Base-by-base conservation (phyloP, 2,797 vertebrate species). In the Bradypodion pumilum region DNA sequence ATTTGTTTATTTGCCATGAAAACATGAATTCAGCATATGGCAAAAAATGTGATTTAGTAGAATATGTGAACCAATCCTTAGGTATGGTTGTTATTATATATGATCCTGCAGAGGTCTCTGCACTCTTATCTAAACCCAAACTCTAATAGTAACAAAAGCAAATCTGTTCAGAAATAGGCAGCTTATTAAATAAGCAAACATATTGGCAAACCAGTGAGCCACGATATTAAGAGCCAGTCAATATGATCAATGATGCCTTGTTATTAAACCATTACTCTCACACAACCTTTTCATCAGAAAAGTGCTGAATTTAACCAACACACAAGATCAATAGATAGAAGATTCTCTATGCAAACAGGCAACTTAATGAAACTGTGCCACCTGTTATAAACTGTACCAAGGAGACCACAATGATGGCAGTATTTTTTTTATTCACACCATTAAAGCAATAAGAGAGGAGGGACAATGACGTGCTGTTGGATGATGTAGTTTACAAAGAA, bases 141-240 rank as follows among this genome's bases (percentile, higher is more conserved):
- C 35, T 70, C 68, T 49, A 68, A 52, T n/a, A 21, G 62, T 66
- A 84, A n/a, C 60, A 87, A 35, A 78, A 59, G 44, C 52, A 83
- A 4, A 77, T 85, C 29, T 82, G 44, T 65, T 68, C 60, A 81
- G 19, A n/a, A 78, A 56, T 44, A 69, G 82, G 60, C 27, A 72
- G 23, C 81, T 46, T 85, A 70, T 81, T 83, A 84, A 87, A 75
- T 87, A 84, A 87, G 56, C 63, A 83, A 69, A 83, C 86, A 76
- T 83, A 80, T 62, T 87, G 77, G 69, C 32, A 87, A 83, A 83
- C 32, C 81, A 40, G 37, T 75, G 74, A 52, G 59, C 27, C 81
- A 91, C 10, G 72, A 59, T 81, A 76, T 85, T 81, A 85, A 84
- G 69, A 84, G 40, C 27, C 63, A 62, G 23, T 83, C 87, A 86